These are phyloP conservation scores for Tamias sibiricus DNA, from an alignment of 2,113 vertebrate species.

Conservation along the genomic window DNA sequence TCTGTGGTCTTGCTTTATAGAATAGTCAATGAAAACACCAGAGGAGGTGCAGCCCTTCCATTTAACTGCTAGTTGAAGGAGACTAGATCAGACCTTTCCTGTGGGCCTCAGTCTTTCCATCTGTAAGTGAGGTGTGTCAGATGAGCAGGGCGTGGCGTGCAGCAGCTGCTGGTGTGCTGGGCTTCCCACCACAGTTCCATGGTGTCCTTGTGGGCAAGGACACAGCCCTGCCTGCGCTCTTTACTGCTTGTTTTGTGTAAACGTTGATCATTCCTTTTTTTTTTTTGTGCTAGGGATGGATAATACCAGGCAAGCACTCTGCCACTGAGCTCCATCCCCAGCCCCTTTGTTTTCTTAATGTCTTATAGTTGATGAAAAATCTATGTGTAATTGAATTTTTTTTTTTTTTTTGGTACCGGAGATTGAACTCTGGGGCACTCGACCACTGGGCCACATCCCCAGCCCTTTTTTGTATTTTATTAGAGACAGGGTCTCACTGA, in stretches of 20 bases:
- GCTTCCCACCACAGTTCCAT: not conserved
- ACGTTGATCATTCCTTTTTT: not conserved
- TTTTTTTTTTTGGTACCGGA: too few species aligned
- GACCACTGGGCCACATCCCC: too few species aligned
- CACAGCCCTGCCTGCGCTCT: not conserved
- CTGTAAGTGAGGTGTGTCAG: not conserved
- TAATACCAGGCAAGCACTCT: too few species aligned
- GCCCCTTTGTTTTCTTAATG: not conserved
- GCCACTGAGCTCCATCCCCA: too few species aligned
- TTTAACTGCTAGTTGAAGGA: not conserved
- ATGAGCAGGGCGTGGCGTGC: not conserved
- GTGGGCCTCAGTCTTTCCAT: not conserved
- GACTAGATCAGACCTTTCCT: not conserved
- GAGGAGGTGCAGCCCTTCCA: not conserved
- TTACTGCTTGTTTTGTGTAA: too few species aligned
- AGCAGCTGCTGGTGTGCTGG: not conserved
- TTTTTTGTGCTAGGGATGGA: not conserved
- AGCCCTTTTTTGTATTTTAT: too few species aligned
- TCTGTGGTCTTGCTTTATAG: not conserved
- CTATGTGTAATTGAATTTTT: not conserved
- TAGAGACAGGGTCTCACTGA: too few species aligned
- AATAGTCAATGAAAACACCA: too few species aligned
- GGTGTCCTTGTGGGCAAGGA: not conserved
- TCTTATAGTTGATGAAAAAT: not conserved
- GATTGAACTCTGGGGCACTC: too few species aligned